Evolutionary conservation across 30 jellyfish, hydroid and myxozoan genomes (phyloP).

Genomic region (Aurelia aurita complex sp. Pacific): DNA sequence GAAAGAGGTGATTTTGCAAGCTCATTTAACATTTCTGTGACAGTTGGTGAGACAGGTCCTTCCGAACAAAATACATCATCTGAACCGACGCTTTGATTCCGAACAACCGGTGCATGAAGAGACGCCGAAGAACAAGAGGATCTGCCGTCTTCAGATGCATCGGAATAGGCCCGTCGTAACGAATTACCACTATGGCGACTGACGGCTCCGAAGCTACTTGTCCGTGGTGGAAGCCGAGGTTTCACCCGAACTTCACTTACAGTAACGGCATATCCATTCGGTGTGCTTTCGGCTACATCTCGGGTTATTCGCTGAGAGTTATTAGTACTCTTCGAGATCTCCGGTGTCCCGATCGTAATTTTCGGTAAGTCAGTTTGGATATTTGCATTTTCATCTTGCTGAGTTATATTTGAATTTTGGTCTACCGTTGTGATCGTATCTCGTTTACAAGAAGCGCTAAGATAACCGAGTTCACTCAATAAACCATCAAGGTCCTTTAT

Average conservation of each 20-base stretch:
- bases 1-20: slow-evolving; percentile 74
- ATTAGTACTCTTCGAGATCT: neutral
- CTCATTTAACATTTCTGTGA: slow-evolving; percentile 72
- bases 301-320: slow-evolving; percentile 1
- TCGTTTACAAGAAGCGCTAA: slow-evolving; percentile 50
- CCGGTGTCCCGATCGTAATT: slow-evolving; percentile 29
- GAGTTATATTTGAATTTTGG: slow-evolving; percentile 39
- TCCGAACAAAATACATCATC: slow-evolving; percentile 80
- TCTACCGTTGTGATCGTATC: slow-evolving; percentile 8
- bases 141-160: slow-evolving; percentile 29
- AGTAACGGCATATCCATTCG: neutral
- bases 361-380: slow-evolving; percentile 10
- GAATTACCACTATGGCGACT: slow-evolving; percentile 55
- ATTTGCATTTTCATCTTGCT: neutral
- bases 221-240: slow-evolving; percentile 75
- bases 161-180: slow-evolving; percentile 48
- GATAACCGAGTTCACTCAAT: slow-evolving; percentile 73
- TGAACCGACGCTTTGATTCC: slow-evolving; percentile 50
- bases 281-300: slow-evolving; percentile 2
- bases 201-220: slow-evolving; percentile 78
- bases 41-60: slow-evolving; percentile 66
- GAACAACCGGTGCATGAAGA: slow-evolving; percentile 28
- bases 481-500: slow-evolving; percentile 82
- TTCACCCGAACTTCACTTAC: slow-evolving; percentile 36
- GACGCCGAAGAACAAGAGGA: neutral